phyloP scores from a whole-genome alignment of 2,888 invertebrate genomes.

The Pediacus dermestoides region DNA sequence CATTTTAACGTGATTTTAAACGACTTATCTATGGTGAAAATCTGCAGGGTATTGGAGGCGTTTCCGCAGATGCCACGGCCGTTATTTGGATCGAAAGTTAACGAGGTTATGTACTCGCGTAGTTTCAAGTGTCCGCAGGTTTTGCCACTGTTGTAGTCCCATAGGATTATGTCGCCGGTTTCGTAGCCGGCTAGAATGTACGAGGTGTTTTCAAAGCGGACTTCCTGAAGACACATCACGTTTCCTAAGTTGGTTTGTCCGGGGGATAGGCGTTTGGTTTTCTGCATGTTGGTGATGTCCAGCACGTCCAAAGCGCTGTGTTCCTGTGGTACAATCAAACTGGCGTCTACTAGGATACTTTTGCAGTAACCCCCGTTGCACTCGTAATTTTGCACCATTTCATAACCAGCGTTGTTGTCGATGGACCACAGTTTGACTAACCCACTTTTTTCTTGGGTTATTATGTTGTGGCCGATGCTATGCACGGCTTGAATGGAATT shows the following conservation, averaged over 20 bases:
- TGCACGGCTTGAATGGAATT: slow-evolving; percentile 61
- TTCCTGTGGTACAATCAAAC: slow-evolving; percentile 65
- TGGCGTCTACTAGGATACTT: slow-evolving; percentile 58
- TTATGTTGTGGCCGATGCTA: slow-evolving; percentile 59
- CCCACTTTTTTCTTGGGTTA: slow-evolving; percentile 75
- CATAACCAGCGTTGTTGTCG: slow-evolving; percentile 57
- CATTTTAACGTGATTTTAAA: slow-evolving; percentile 57
- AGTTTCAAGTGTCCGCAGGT: slow-evolving; percentile 56
- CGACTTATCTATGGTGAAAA: slow-evolving; percentile 56
- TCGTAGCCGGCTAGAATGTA: slow-evolving; percentile 70
- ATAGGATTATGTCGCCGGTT: slow-evolving; percentile 67
- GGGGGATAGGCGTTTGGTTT: slow-evolving; percentile 48
- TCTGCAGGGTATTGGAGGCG: slow-evolving; percentile 59
- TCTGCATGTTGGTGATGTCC: slow-evolving; percentile 46
- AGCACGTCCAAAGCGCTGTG: slow-evolving; percentile 53
- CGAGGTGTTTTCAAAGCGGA: slow-evolving; percentile 50
- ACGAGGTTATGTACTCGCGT: slow-evolving; percentile 65
- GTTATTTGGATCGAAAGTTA: slow-evolving; percentile 66
- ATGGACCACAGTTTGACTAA: slow-evolving; percentile 64
- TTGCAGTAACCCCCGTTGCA: slow-evolving; percentile 71
- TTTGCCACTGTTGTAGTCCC: slow-evolving; percentile 64
- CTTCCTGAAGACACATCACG: slow-evolving; percentile 62
- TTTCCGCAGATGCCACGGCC: slow-evolving; percentile 67
- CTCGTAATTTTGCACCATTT: slow-evolving; percentile 56
- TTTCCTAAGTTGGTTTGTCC: slow-evolving; percentile 55